Percentiles rank a stretch among this genome's conserved stretches.
These are phyloP conservation scores for Rallus limicola DNA, from an alignment of 2,113 vertebrate species.

Conservation along the genomic window DNA sequence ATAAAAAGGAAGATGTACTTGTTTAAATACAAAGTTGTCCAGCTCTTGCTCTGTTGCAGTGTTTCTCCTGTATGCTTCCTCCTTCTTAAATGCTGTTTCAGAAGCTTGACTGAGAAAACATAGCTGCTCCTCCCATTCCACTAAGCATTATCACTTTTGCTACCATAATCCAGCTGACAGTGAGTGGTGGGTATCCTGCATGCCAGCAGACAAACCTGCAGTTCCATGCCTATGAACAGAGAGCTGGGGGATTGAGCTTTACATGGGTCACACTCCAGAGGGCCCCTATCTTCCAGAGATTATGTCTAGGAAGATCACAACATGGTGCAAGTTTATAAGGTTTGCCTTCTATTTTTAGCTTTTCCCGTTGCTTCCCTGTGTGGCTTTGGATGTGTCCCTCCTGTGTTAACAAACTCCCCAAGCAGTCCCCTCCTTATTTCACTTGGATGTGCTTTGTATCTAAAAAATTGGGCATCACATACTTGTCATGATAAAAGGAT, in stretches of 20 bases:
- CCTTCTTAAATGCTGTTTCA: not conserved
- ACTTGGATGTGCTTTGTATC: not conserved
- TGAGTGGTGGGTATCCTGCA: not conserved
- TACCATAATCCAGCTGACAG: not conserved
- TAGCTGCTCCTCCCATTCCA: not conserved
- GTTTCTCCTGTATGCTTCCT: not conserved
- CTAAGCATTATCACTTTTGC: not conserved
- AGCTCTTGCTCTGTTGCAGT: not conserved
- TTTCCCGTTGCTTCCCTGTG: not conserved
- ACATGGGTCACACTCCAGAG: not conserved
- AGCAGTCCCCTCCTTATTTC: rapidly evolving
- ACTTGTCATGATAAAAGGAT: not conserved
- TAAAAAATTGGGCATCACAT: not conserved
- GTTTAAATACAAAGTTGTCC: slow-evolving; percentile 70
- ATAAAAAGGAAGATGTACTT: slow-evolving; percentile 74
- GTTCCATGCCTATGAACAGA: not conserved
- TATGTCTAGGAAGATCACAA: not conserved
- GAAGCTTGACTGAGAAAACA: not conserved
- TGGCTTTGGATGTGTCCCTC: not conserved
- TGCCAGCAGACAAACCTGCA: not conserved
- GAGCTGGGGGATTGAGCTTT: not conserved
- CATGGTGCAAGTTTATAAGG: not conserved
- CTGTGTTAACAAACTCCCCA: not conserved
- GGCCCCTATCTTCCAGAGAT: not conserved
- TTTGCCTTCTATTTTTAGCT: not conserved